Evolutionary conservation across 2,797 vertebrate species (phyloP).

Genomic region (Thripadectes ignobilis): DNA sequence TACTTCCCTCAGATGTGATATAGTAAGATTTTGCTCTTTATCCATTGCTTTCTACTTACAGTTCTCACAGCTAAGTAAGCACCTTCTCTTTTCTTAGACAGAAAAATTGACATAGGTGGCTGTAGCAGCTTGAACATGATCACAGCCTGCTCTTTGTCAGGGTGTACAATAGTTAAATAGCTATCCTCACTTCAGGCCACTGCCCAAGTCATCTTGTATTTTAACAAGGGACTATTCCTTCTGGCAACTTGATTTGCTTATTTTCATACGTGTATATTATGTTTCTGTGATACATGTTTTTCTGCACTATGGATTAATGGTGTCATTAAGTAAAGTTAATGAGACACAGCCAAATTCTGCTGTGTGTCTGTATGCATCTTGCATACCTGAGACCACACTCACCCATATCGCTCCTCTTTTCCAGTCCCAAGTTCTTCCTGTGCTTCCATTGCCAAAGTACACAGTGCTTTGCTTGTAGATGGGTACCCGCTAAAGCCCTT

Average conservation of each 20-base stretch:
- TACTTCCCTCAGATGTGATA: neutral
- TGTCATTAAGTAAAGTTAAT: neutral
- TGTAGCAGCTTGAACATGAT: neutral
- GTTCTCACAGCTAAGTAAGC: neutral
- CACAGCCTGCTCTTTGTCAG: neutral
- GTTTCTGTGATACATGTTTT: neutral
- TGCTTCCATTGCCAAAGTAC: neutral
- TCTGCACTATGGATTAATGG: neutral
- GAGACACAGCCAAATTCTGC: neutral
- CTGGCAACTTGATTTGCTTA: neutral
- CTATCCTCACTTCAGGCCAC: neutral
- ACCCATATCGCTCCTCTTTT: neutral
- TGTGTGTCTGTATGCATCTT: neutral
- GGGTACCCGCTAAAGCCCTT: neutral
- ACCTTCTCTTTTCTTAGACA: neutral
- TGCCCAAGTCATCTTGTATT: neutral
- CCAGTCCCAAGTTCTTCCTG: neutral
- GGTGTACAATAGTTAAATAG: neutral
- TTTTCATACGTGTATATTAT: accelerated
- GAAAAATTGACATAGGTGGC: neutral
- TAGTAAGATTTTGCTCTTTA: neutral
- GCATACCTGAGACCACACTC: neutral
- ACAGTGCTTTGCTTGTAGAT: neutral
- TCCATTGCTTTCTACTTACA: neutral
- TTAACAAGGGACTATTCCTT: neutral